Conservation (phyloP, 2,888 invertebrate genomes). For the Gnatocerus cornutus region DNA sequence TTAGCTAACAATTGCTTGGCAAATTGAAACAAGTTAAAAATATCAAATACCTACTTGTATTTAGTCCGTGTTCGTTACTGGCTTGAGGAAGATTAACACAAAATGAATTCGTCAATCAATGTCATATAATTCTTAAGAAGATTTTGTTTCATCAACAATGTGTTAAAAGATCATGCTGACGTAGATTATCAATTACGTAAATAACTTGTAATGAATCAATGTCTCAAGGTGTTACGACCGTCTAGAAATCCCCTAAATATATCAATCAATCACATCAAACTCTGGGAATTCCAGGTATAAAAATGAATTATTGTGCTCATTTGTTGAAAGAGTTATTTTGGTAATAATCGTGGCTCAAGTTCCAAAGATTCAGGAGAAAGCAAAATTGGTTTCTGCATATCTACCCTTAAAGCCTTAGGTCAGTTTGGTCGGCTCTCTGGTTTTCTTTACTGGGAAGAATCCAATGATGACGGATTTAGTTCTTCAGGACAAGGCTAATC, state of each 20-base stretch:
- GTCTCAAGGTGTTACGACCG: conserved; percentile 20
- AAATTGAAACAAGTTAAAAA: conserved; percentile 25
- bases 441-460: background rate
- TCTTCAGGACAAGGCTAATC: conserved; percentile 10
- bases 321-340: conserved; percentile 1
- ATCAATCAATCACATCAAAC: conserved; percentile 37
- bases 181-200: conserved; percentile 33
- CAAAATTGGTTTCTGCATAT: conserved; percentile 13
- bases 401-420: conserved; percentile 15
- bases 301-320: conserved; percentile 4
- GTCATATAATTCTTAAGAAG: background rate
- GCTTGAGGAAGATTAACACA: background rate
- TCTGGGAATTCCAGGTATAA: conserved; percentile 9
- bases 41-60: conserved; percentile 1
- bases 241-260: conserved; percentile 22
- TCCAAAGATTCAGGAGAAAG: conserved; percentile 7
- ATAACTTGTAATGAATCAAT: conserved; percentile 29
- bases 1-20: conserved; percentile 26
- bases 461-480: conserved; percentile 27
- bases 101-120: background rate
- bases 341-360: conserved; percentile 10
- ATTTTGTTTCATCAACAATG: conserved; percentile 1
- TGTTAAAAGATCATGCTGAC: conserved; percentile 1
- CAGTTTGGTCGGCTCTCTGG: conserved; percentile 8
- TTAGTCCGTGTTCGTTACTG: background rate